Base-by-base conservation (phyloP, 2,888 invertebrate species). In the Ophion slaviceki region DNA sequence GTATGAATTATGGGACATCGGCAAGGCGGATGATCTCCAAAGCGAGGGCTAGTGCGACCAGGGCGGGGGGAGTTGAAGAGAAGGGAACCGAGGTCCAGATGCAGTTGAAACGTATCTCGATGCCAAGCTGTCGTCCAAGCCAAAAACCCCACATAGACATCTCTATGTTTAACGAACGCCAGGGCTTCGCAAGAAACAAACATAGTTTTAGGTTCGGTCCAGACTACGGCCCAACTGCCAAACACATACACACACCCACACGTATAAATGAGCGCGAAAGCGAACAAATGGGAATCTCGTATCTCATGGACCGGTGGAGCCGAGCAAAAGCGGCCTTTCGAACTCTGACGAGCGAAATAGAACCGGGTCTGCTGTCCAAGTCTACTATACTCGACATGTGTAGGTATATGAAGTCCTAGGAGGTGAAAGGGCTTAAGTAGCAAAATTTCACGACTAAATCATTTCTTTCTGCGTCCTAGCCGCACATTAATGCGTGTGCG, bases 111-210 rank as follows among this genome's bases (percentile, higher is more conserved):
- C 57, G 76, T 76, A 64, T 68, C 68, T 72, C 86, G 80, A 80
- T 74, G 47, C 64, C 86, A 77, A 83, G 83, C 86, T 80, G 86
- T 70, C 64, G 83, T 74, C 64, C 14, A 47, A 77, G 77, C 57
- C 74, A 45, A 67, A 72, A 83, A 80, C 80, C 57, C 72, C 17
- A 72, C 57, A 28, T 36, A 32, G 70, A 72, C 47, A 28, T n/a
- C 76, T 71, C 67, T 20, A 66, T 80, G 70, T 80, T 80, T 40
- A 64, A 40, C 67, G 72, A 77, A 53, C 40, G 40, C 59, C 59
- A 32, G 40, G 67, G n/a, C 14, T 47, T 36, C 28, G 59, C 20
- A 14, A 8, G 20, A 59, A 79, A 64, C 77, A 68, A 78, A 61
- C 70, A 28, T 70, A 70, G 57, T 75, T 40, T 45, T 61, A 24